Evolutionary conservation across 2,888 invertebrate species (phyloP), one percentile per base, ranked within the genome.

Genomic region (Acanthosepion pharaonis): DNA sequence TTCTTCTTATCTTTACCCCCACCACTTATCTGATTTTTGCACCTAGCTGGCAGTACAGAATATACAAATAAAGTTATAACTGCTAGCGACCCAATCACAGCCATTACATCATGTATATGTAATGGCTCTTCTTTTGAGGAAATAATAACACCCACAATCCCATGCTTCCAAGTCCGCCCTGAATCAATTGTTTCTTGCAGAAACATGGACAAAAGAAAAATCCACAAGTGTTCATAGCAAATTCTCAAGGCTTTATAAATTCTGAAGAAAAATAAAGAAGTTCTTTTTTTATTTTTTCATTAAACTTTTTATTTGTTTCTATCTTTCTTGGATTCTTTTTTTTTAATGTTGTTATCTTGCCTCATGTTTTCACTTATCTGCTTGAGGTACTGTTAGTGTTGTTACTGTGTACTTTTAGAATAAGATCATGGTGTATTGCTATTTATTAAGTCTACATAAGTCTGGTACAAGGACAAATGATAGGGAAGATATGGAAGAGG

Each of bases 71-170:
- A 33, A 78, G n/a, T 78, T 18, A 78, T 78, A 78, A 78, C 78
- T n/a, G 78, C 78, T 18, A 78, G 78, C 78, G 33, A 78, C 78
- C 11, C 78, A 78, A 78, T 78, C 78, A 33, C 78, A 78, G 78
- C 78, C 78, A 78, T 11, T 78, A 78, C 78, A 78, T 78, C 78
- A 78, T 78, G 78, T 78, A 78, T 78, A 78, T 78, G 33, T 78
- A 78, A 78, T 78, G 78, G 33, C 33, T 78, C 78, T 78, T 78
- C 78, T 78, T 78, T 78, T 15, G 9, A 78, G 78, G 15, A 33
- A n/a, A 78, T n/a, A 78, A 78, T 18, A 78, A 78, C 59, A 59
- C 78, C 78, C 78, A 78, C 33, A 78, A 78, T 78, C 78, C 78
- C 33, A 33, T n/a, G 78, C 78, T 33, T 78, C 78, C n/a, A 11